Conservation (phyloP, 2,888 invertebrate genomes). For the Cremastinae sp. region DNA sequence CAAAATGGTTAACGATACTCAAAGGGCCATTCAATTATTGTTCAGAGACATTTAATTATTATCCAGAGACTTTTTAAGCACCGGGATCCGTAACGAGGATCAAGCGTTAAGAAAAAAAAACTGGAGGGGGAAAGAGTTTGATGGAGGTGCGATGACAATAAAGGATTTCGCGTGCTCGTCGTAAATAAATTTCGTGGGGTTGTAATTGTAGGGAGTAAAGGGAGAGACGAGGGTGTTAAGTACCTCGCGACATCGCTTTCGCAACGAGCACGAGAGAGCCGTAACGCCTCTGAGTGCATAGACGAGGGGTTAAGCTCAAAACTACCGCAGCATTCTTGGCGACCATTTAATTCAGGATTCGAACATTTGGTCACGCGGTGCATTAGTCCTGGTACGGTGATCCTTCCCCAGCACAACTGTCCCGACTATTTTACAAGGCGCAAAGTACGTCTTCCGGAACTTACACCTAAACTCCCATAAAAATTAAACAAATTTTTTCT, state of each 20-base stretch:
- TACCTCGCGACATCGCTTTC: slow-evolving; percentile 44
- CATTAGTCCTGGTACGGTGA: slow-evolving; percentile 77
- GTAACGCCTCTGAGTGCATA: slow-evolving; percentile 5
- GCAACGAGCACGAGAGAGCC: slow-evolving; percentile 34
- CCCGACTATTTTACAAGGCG: too few species aligned
- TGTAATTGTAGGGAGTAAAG: slow-evolving; percentile 32
- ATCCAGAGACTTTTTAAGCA: neutral
- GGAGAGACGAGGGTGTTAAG: slow-evolving; percentile 53
- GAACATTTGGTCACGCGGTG: slow-evolving; percentile 76
- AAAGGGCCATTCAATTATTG: slow-evolving; percentile 50
- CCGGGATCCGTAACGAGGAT: neutral
- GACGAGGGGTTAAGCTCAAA: slow-evolving; percentile 10
- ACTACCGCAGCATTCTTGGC: slow-evolving; percentile 12
- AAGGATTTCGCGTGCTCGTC: slow-evolving; percentile 24
- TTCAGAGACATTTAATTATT: slow-evolving; percentile 42
- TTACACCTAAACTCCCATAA: neutral
- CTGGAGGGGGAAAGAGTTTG: slow-evolving; percentile 15
- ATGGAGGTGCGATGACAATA: slow-evolving; percentile 2
- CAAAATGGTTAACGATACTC: slow-evolving; percentile 30
- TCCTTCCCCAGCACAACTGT: slow-evolving; percentile 62
- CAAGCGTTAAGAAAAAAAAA: slow-evolving; percentile 42
- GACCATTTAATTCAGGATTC: slow-evolving; percentile 74
- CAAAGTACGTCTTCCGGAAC: too few species aligned
- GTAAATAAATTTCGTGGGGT: slow-evolving; percentile 46
- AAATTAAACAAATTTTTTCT: too few species aligned